Evolutionary conservation across 2,797 vertebrate genomes (phyloP).

Genomic region (Pipistrellus nathusii): DNA sequence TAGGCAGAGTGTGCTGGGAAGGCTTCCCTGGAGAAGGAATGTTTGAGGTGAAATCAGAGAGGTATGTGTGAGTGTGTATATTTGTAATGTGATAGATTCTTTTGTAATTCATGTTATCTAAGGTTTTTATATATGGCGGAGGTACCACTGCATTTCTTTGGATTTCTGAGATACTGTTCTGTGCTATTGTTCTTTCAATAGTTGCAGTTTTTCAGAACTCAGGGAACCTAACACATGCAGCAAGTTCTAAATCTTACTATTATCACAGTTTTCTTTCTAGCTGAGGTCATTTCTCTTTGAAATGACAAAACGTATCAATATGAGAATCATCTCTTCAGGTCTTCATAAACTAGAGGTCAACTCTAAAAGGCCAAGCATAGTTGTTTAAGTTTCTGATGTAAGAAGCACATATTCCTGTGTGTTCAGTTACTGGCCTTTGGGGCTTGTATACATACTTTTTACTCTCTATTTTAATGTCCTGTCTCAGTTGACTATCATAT

Average conservation of each 20-base stretch:
- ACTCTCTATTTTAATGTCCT: not conserved
- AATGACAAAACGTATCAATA: not conserved
- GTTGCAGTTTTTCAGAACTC: constrained; percentile 27
- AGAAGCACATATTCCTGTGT: not conserved
- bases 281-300: not conserved
- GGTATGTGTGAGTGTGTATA: not conserved
- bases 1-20: not conserved
- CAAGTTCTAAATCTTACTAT: constrained; percentile 12
- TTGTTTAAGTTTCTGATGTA: not conserved
- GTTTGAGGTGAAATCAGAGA: not conserved
- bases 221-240: not conserved
- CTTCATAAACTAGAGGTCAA: constrained; percentile 5
- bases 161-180: not conserved
- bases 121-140: not conserved
- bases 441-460: not conserved
- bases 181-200: not conserved
- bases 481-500: not conserved
- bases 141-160: constrained; percentile 7
- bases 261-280: not conserved
- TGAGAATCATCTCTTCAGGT: not conserved
- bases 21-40: not conserved
- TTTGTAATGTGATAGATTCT: constrained; percentile 34
- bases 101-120: not conserved
- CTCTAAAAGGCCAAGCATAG: not conserved
- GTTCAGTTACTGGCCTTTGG: not conserved